Percentiles rank a stretch among this genome's conserved stretches.
phyloP scores from a whole-genome alignment of 1,140 invertebrate species.

The Trypoxylus dichotomus region DNA sequence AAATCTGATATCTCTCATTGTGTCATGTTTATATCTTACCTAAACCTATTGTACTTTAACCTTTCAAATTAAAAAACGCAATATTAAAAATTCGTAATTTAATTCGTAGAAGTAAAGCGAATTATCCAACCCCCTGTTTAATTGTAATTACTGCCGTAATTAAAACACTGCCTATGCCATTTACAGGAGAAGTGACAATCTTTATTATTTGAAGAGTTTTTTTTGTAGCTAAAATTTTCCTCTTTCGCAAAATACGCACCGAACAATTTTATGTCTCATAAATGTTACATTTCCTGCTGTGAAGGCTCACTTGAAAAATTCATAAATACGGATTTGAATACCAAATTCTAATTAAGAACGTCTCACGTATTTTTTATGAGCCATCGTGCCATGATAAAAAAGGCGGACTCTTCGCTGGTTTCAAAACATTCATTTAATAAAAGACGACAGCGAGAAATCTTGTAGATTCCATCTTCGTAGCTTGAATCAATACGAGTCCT shows the following conservation, averaged over 20 bases:
- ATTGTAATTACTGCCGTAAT: background rate
- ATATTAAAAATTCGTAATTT: background rate
- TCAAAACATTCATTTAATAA: conserved; percentile 21
- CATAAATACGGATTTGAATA: conserved; percentile 34
- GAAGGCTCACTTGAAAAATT: conserved; percentile 28
- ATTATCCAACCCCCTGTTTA: background rate
- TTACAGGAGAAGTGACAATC: conserved; percentile 5
- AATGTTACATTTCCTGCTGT: conserved; percentile 13
- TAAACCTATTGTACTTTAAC: background rate
- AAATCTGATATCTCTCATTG: no score
- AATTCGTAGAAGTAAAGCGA: background rate
- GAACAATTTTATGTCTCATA: conserved; percentile 21
- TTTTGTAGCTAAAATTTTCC: background rate
- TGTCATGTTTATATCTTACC: background rate
- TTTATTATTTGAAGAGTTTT: background rate
- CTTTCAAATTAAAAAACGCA: background rate
- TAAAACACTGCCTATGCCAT: background rate
- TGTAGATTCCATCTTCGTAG: background rate
- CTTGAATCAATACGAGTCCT: background rate
- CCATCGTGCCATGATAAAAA: background rate
- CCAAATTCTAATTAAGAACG: conserved; percentile 32
- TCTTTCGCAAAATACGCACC: conserved; percentile 1
- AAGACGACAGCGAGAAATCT: background rate
- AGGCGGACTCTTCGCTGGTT: conserved; percentile 1
- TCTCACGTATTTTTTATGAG: conserved; percentile 30